Conservation (phyloP, 2,888 invertebrate genomes). For the Pyrochroa serraticornis region DNA sequence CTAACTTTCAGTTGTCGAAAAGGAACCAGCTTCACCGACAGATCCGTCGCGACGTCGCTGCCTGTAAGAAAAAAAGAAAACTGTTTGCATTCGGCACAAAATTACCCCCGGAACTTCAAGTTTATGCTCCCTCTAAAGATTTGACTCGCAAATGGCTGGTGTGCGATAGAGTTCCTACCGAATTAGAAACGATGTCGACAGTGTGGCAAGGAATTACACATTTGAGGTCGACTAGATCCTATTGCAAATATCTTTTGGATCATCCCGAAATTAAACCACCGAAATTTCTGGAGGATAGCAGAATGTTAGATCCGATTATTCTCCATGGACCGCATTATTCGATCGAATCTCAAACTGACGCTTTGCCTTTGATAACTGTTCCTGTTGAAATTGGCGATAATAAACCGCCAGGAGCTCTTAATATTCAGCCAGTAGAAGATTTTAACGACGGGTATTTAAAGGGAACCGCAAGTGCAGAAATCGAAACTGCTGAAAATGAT, state of each 20-base stretch:
- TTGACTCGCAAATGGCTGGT: slow-evolving; percentile 64
- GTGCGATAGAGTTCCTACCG: slow-evolving; percentile 63
- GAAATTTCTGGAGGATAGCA: slow-evolving; percentile 61
- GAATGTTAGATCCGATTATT: slow-evolving; percentile 57
- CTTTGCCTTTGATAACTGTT: too few relatives aligned
- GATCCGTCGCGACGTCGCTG: slow-evolving; percentile 60
- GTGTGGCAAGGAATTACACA: slow-evolving; percentile 70
- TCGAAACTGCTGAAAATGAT: too few relatives aligned
- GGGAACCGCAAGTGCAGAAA: not conserved
- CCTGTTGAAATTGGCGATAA: too few relatives aligned
- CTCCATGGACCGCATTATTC: not conserved
- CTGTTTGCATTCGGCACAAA: slow-evolving; percentile 62
- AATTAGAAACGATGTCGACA: slow-evolving; percentile 65
- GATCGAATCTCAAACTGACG: too few relatives aligned
- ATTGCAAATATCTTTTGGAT: slow-evolving; percentile 62
- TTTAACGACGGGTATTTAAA: not conserved
- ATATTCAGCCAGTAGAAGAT: not conserved
- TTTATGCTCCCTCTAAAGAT: slow-evolving; percentile 61
- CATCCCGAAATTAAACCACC: slow-evolving; percentile 63
- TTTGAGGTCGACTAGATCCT: slow-evolving; percentile 66
- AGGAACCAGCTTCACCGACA: slow-evolving; percentile 60
- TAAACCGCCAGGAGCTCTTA: not conserved
- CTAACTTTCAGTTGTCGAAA: slow-evolving; percentile 56
- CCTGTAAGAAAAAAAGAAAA: slow-evolving; percentile 60
- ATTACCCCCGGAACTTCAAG: slow-evolving; percentile 60